phyloP scores from a whole-genome alignment of 2,888 invertebrate genomes.

The Chorisops tibialis region DNA sequence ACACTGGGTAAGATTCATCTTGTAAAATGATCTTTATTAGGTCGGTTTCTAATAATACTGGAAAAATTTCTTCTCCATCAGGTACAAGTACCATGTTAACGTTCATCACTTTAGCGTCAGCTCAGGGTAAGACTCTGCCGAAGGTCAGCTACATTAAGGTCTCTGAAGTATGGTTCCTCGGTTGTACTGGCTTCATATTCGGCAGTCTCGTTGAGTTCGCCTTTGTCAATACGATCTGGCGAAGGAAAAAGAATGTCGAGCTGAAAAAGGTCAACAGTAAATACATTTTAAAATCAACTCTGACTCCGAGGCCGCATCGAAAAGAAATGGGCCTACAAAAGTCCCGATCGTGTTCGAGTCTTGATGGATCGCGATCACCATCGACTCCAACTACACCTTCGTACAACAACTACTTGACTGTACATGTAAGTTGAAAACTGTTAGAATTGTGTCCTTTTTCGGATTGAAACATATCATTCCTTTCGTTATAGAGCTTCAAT shows the following conservation, averaged over 20 bases:
- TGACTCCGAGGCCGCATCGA: conserved; percentile 73
- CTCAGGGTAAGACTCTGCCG: conserved; percentile 78
- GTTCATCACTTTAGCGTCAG: conserved; percentile 81
- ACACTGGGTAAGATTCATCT: conserved; percentile 62
- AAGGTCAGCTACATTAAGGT: conserved; percentile 89
- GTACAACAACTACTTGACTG: conserved; percentile 71
- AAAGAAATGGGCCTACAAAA: conserved; percentile 67
- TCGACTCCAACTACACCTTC: conserved; percentile 54
- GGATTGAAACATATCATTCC: conserved; percentile 11
- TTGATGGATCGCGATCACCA: conserved; percentile 55
- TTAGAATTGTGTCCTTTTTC: background rate
- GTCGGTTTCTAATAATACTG: background rate
- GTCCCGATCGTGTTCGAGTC: conserved; percentile 70
- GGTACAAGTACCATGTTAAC: conserved; percentile 83
- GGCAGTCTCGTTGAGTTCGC: conserved; percentile 83
- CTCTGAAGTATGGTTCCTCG: conserved; percentile 86
- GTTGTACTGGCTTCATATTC: conserved; percentile 80
- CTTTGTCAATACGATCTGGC: conserved; percentile 85
- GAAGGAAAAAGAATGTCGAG: conserved; percentile 61
- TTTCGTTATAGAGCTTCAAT: conserved; percentile 63
- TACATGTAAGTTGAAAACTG: conserved; percentile 59
- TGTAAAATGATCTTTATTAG: background rate
- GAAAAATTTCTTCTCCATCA: conserved; percentile 10
- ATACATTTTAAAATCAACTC: conserved; percentile 77
- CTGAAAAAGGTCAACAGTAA: conserved; percentile 63